Conservation (phyloP, 1,140 invertebrate genomes). For the Andricus grossulariae region DNA sequence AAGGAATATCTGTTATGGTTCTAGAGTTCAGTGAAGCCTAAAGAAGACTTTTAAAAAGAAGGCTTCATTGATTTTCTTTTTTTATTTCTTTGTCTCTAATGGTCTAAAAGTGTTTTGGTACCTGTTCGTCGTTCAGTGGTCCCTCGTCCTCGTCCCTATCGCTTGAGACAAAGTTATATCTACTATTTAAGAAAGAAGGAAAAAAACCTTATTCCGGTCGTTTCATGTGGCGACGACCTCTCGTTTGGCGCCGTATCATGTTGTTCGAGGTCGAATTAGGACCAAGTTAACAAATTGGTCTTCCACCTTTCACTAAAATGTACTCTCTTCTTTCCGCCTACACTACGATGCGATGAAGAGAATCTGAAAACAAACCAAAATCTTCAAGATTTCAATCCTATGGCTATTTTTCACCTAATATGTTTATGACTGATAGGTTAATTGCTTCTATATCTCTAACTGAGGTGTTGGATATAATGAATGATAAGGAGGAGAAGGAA, state of each 20-base stretch:
- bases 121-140: constrained; percentile 1
- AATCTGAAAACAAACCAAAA: neutral
- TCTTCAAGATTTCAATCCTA: neutral
- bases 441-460: neutral
- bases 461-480: no score
- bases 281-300: constrained; percentile 56
- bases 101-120: constrained; percentile 27
- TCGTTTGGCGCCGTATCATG: constrained; percentile 33
- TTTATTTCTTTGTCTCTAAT: constrained; percentile 8
- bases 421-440: neutral
- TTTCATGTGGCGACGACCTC: constrained; percentile 19
- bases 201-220: constrained; percentile 26
- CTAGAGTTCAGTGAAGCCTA: neutral
- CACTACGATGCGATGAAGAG: neutral
- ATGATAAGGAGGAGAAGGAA: no score
- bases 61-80: constrained; percentile 3
- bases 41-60: constrained; percentile 7
- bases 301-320: constrained; percentile 38
- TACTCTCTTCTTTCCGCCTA: neutral
- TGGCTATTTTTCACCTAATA: neutral
- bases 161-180: constrained; percentile 9
- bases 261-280: constrained; percentile 46
- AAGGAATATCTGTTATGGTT: neutral
- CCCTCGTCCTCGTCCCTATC: constrained; percentile 7
- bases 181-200: neutral